Evolutionary conservation across 2,797 vertebrate species (phyloP), one percentile per base, ranked within the genome.

Genomic region (Crocidura indochinensis): DNA sequence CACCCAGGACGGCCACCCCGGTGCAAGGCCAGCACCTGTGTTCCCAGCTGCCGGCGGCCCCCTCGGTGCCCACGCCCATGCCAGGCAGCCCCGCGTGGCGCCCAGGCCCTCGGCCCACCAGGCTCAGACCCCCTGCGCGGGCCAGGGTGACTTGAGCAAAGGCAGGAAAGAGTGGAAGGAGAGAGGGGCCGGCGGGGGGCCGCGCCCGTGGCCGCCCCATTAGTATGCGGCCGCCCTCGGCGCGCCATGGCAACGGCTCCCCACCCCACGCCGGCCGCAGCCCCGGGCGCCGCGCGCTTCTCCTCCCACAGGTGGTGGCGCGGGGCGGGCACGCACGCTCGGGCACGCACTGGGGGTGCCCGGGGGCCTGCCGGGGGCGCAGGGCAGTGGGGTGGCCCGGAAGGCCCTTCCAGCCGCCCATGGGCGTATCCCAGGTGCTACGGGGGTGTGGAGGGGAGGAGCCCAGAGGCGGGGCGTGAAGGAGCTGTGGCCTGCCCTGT

Each of bases 211-310:
- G 94, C 91, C 64, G 38, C 24, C 7, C 92, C 84, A 97, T 97
- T 97, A 97, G 96, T 96, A 96, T 96, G 96, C 95, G 79, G 91
- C 87, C 81, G 1, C 72, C 91, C 95, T 91, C 68, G 19, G 82
- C 31, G 94, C 93, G 53, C 97, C 97, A 97, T 96, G 96, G 96
- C 97, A 96, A 96, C 97, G 84, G 79, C 89, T 51, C 87, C 94
- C 84, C 79, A 46, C 64, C 11, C 84, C 6, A 71, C 24, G 75
- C 87, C 20, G 75, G 56, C 90, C 3, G 67, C 91, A 47, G 92
- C 95, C 94, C 87, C 24, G 77, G 94, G 95, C 93, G 73, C 93
- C 72, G 84, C 69, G 82, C 92, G 87, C 95, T 92, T 96, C 85
- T 93, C 95, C 95, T 95, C 96, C 96, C 94, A 95, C 96, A 96